These are phyloP conservation scores for Autographa pulchrina DNA, from an alignment of 2,888 invertebrate species.

Conservation along the genomic window DNA sequence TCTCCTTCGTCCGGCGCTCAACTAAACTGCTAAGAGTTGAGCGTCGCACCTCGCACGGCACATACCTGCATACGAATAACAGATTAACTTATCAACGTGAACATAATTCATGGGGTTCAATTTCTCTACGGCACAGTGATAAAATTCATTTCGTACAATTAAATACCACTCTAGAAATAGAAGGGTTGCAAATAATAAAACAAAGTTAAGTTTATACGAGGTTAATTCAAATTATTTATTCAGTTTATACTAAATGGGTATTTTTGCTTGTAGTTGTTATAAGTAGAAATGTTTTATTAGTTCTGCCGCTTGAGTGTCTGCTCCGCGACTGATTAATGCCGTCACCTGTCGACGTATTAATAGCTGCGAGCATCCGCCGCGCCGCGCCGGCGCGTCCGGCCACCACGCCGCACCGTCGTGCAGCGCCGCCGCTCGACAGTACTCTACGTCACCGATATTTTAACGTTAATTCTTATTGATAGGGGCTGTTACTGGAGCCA, in stretches of 20 bases:
- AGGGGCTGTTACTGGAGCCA: conserved; percentile 15
- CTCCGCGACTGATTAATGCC: conserved; percentile 30
- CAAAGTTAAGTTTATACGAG: too few species aligned
- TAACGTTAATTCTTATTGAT: conserved; percentile 27
- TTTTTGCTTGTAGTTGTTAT: neutral
- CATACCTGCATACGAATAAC: conserved; percentile 6
- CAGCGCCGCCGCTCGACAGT: conserved; percentile 5
- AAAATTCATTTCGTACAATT: too few species aligned
- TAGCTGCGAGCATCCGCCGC: conserved; percentile 14
- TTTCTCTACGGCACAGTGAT: too few species aligned
- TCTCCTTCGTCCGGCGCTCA: conserved; percentile 47
- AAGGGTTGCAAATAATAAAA: too few species aligned
- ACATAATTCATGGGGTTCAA: neutral
- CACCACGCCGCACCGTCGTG: conserved; percentile 6
- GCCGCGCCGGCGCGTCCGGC: neutral
- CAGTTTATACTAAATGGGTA: neutral
- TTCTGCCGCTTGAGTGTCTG: neutral
- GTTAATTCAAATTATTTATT: too few species aligned
- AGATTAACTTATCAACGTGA: neutral
- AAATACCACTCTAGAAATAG: too few species aligned
- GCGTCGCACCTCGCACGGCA: conserved; percentile 34
- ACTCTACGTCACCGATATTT: conserved; percentile 26
- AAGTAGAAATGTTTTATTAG: neutral
- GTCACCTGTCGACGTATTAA: conserved; percentile 31
- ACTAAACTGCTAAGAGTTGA: conserved; percentile 46